A percentile compares a stretch with the other conserved stretches of the same genome.
phyloP scores from a whole-genome alignment of 1,140 invertebrate genomes.

The Contarinia nasturtii region DNA sequence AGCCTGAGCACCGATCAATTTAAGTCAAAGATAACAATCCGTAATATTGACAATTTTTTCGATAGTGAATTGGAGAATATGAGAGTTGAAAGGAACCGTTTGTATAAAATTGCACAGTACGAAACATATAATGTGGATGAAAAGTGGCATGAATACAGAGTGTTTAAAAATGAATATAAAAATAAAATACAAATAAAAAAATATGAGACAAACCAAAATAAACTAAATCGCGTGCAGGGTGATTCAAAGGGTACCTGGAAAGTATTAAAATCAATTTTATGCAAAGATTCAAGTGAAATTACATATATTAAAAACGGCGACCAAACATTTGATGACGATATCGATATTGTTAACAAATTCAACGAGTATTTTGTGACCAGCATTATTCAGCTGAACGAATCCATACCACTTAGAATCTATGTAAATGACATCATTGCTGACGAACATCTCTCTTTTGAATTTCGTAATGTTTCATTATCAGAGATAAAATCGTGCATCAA shows the following conservation, averaged over 20 bases:
- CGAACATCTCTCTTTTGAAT: background rate
- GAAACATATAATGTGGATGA: too few species aligned
- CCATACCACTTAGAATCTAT: background rate
- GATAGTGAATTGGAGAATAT: background rate
- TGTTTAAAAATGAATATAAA: background rate
- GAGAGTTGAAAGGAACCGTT: too few species aligned
- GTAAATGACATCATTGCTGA: background rate
- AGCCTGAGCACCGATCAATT: background rate
- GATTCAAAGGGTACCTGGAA: background rate
- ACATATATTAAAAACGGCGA: background rate
- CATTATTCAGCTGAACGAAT: background rate
- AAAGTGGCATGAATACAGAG: too few species aligned
- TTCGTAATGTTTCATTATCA: background rate
- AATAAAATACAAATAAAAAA: background rate
- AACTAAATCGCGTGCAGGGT: background rate
- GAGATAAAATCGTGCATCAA: background rate
- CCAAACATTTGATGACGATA: background rate
- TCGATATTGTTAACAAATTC: background rate
- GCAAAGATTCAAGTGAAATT: background rate
- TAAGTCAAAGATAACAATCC: background rate
- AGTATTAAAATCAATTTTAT: background rate
- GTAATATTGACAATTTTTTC: background rate
- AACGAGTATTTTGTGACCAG: background rate
- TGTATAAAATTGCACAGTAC: background rate
- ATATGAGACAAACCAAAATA: background rate